Evolutionary conservation across 2,797 vertebrate genomes (phyloP).

Genomic region (Heliangelus exortis): DNA sequence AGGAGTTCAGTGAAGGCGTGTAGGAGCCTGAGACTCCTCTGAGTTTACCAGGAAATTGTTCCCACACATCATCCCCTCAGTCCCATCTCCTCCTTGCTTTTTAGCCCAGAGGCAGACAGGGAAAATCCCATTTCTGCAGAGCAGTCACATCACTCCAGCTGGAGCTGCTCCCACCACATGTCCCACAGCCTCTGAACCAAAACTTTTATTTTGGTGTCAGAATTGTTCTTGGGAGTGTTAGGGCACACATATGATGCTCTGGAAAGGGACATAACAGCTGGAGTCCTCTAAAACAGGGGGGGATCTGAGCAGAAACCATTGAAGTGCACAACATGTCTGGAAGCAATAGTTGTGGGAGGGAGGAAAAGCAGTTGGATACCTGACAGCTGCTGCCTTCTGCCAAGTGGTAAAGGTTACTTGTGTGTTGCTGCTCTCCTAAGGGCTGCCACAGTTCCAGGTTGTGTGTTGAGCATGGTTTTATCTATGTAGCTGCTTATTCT

Average conservation of each 20-base stretch:
- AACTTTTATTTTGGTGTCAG: background rate
- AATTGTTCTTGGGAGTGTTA: background rate
- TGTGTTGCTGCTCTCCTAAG: background rate
- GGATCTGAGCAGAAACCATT: background rate
- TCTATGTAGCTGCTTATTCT: background rate
- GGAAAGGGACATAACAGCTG: background rate
- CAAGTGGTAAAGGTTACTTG: background rate
- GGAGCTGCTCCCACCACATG: background rate
- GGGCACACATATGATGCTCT: fast-evolving
- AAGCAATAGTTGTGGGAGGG: background rate
- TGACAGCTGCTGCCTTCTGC: background rate
- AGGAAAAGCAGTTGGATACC: background rate
- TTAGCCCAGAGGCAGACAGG: background rate
- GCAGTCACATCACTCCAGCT: background rate
- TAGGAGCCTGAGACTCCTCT: background rate
- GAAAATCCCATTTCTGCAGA: background rate
- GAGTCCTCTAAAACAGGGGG: background rate
- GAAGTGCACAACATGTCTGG: background rate
- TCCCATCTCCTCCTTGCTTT: background rate
- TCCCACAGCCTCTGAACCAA: background rate
- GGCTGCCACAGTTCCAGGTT: background rate
- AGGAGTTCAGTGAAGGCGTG: background rate
- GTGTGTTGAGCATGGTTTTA: background rate
- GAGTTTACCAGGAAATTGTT: background rate
- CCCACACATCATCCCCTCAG: background rate